Base-by-base conservation (phyloP, 2,797 vertebrate genomes). In the Prunella strophiata region DNA sequence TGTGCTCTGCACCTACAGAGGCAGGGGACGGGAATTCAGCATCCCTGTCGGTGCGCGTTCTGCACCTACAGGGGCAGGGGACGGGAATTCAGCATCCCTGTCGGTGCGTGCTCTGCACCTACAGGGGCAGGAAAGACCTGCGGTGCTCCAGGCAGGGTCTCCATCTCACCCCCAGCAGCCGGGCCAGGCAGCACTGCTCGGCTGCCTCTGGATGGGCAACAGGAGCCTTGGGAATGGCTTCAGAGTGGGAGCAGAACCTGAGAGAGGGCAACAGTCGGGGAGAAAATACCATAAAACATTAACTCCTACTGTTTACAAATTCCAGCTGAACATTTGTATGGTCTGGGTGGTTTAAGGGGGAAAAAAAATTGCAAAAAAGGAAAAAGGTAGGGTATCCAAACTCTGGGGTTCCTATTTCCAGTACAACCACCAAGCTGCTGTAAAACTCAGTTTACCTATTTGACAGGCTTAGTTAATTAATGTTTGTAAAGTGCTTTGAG, bases 391-490 rank as follows among this genome's bases (percentile, higher is more conserved):
- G 27, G 70, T 89, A 58, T 80, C 71, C 73, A 83, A 89, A 94
- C 91, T 95, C 93, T 21, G 5, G 91, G 89, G 81, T 52, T 95
- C 94, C 94, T 77, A 91, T 92, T 93, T 96, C 93, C 93, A 94
- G 91, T 75, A 85, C 84, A 91, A 78, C 80, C 77, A 94, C 84
- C 4, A 4, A 93, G 95, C 65, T 91, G 93, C 85, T 95, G 93
- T 96, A 96, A 97, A 96, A 95, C 96, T 95, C 96, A 95, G 94
- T 97, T 97, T 97, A 96, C 97, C 95, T 96, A 96, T 97, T 96
- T 97, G 96, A 97, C 96, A 97, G 93, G 91, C 93, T 97, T 94
- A 96, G 93, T 96, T 97, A 97, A 97, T 97, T 97, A 97, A 97
- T 96, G 93, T 97, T 96, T 95, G 95, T 95, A 95, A 96, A 97